Base-by-base conservation (phyloP, 2,113 vertebrate genomes). In the Lota lota region DNA sequence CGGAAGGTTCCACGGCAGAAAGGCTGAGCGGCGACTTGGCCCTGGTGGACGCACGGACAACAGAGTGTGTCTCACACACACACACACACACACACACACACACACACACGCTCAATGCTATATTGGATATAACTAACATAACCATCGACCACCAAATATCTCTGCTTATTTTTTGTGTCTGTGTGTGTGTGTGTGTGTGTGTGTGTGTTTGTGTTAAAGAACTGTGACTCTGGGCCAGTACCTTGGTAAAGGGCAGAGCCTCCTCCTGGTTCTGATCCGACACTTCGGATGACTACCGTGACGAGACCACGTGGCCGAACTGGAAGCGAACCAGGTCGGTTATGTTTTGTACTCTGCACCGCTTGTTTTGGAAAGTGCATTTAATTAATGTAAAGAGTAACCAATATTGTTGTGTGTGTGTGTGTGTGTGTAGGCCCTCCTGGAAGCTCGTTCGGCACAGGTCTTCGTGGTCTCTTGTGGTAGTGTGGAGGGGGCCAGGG, bases 261-360 rank as follows among this genome's bases (percentile, higher is more conserved):
- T 88, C 56, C 84, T 92, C 71, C 88, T 93, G 76, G 89, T 93
- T 22, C 83, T 93, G 57, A 85, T 91, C 76, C 69, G 91, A 70
- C 87, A 91, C 60, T 82, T 84, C 0, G 89, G 82, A 76, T 91
- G 90, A 89, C 87, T 88, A 5, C 87, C 82, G 1, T 92, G 88
- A 91, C 88, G 89, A 75, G 92, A 93, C 79, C 92, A 93, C 63
- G 68, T 90, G 87, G 77, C 89, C 12, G 82, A 90, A 82, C 80
- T 93, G 82, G 72, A 68, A 75, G 71, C 74, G 63, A 83, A 24
- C 50, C 73, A 76, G 86, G 90, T 92, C 19, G 2, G 79, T 69
- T 5, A 5, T 20, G n/a, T 18, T 20, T 59, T 59, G 19, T 20
- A 10, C n/a, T 56, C n/a, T 5, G 53, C 16, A 56, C 16, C 8